Base-by-base conservation (phyloP, 1,140 invertebrate genomes). In the Drosophila melanogaster region DNA sequence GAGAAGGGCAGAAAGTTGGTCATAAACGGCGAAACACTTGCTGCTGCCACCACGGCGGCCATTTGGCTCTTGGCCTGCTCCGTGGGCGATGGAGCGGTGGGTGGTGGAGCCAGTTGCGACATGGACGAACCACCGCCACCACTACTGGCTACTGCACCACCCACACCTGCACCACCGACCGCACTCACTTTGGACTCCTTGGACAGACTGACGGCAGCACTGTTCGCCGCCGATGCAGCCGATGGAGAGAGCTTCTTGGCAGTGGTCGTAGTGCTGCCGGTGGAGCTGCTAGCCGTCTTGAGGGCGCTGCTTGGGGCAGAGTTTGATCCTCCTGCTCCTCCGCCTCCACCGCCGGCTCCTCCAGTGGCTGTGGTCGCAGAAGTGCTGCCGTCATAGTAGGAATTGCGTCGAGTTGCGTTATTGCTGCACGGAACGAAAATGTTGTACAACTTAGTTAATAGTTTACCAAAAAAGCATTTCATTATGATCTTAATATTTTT, bases 1-100 rank as follows among this genome's bases (percentile, higher is more conserved):
- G 90, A 75, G 71, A 92, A 92, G 75, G 90, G 90, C 54, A 92
- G 58, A 61, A 92, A 91, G 46, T 83, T 89, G 69, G 69, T 79
- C 86, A 91, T 91, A 46, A 91, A 91, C 10, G 90, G 90, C 24
- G 90, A 91, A 47, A 91, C 89, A 67, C 73, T 90, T 4, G 84
- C 84, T 17, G 79, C 84, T 15, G 85, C 84, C 49, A 89, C 84
- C 47, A 89, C 85, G 22, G 84, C 81, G 44, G 87, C 81, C 87
- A 90, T 91, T 81, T 90, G 81, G 69, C 71, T 90, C 35, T 87
- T 90, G 56, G 78, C 89, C 83, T 79, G 89, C 69, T 91, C 90
- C n/a, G 79, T 84, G 62, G 73, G 87, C 61, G 85, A 89, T 33
- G 83, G 84, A 11, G 89, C 70, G 2, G 77, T 72, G n/a, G 83